phyloP scores from a whole-genome alignment of 2,113 vertebrate genomes.

The Meles meles region DNA sequence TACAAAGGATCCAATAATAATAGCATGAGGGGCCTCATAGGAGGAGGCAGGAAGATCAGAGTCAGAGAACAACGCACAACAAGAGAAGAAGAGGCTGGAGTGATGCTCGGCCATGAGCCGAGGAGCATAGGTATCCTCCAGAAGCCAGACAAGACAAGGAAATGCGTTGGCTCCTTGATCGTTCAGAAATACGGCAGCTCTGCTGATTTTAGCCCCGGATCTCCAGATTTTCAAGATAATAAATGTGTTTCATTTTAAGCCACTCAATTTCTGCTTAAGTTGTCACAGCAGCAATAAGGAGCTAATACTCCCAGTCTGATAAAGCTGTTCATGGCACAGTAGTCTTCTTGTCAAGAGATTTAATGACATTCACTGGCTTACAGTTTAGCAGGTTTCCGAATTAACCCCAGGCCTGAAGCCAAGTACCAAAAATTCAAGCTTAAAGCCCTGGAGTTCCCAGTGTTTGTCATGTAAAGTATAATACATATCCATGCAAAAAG shows the following conservation, averaged over 20 bases:
- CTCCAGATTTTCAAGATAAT: neutral
- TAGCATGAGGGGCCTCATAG: neutral
- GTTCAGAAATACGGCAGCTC: neutral
- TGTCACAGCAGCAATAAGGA: neutral
- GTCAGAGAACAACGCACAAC: neutral
- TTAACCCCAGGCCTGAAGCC: neutral
- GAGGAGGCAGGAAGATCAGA: neutral
- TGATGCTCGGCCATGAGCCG: neutral
- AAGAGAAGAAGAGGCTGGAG: neutral
- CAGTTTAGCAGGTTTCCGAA: neutral
- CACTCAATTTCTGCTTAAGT: neutral
- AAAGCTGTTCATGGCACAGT: neutral
- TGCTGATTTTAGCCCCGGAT: neutral
- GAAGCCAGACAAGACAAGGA: neutral
- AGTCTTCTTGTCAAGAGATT: neutral
- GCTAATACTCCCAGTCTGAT: neutral
- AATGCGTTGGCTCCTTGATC: neutral
- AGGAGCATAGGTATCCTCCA: neutral
- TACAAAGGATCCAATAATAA: neutral
- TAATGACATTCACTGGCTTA: neutral
- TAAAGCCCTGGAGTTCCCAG: neutral
- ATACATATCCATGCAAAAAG: neutral
- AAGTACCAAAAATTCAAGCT: neutral
- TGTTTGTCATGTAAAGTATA: neutral
- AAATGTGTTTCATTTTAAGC: neutral